These are phyloP conservation scores for Lepidocyrtinus sp. DNA, from an alignment of 2,888 invertebrate genomes.

Conservation along the genomic window DNA sequence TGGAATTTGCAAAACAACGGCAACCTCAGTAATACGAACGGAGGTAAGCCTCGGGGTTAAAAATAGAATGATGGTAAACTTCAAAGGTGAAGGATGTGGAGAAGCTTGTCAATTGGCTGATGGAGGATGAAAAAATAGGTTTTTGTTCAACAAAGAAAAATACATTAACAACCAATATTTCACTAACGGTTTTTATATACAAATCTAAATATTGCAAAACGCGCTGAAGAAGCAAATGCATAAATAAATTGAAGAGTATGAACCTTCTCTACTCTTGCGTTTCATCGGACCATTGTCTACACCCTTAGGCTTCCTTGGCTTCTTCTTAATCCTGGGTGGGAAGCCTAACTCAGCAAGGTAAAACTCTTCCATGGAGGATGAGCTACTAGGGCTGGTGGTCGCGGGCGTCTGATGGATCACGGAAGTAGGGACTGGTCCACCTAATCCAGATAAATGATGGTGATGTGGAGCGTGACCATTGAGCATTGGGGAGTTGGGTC, in stretches of 20 bases:
- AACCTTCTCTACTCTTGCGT: constrained; percentile 91
- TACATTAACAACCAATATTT: constrained; percentile 4
- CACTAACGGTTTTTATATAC: not conserved
- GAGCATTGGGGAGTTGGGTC: constrained; percentile 66
- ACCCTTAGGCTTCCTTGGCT: constrained; percentile 82
- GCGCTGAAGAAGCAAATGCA: not conserved
- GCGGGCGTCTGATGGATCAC: constrained; percentile 76
- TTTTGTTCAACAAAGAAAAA: not conserved
- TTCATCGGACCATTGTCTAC: constrained; percentile 76
- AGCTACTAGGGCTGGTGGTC: constrained; percentile 72
- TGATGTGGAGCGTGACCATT: constrained; percentile 78
- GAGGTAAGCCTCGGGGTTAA: too few species aligned
- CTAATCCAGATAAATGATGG: constrained; percentile 71
- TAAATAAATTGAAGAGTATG: constrained; percentile 1
- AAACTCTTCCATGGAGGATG: constrained; percentile 88
- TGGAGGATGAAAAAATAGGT: not conserved
- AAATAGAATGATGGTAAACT: not conserved
- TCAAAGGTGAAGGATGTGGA: not conserved
- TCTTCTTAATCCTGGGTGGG: constrained; percentile 87
- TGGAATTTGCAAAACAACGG: not conserved
- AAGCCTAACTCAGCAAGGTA: constrained; percentile 85
- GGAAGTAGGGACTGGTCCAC: constrained; percentile 71
- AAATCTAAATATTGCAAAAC: not conserved
- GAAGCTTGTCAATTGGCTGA: not conserved
- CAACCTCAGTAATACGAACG: too few species aligned